Evolutionary conservation across 2,797 vertebrate genomes (phyloP).

Genomic region (Alosa sapidissima): DNA sequence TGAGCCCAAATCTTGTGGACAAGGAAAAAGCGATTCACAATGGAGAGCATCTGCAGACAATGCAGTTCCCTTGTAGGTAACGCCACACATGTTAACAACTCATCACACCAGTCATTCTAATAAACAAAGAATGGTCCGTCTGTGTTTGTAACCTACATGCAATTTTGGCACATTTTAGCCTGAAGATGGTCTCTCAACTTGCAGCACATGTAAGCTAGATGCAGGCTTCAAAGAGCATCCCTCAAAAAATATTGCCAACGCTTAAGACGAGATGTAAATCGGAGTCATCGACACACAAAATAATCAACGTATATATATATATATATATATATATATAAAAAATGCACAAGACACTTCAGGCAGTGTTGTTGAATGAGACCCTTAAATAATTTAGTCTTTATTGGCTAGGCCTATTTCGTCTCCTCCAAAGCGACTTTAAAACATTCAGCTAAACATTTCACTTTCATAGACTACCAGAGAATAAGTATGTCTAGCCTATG

Average conservation of each 20-base stretch:
- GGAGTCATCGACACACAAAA: not conserved
- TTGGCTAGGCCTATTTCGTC: too few species aligned
- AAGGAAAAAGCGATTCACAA: not conserved
- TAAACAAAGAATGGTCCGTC: not conserved
- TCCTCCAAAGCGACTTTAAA: not conserved
- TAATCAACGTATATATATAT: not conserved
- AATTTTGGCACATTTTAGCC: not conserved
- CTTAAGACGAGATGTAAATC: not conserved
- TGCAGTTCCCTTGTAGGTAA: constrained; percentile 33
- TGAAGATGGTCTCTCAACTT: not conserved
- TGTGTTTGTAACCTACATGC: not conserved
- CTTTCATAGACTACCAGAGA: not conserved
- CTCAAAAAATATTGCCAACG: not conserved
- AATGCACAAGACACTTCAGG: not conserved
- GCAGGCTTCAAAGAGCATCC: not conserved
- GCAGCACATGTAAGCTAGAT: not conserved
- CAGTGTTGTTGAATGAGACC: not conserved
- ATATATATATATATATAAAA: not conserved
- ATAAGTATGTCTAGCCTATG: not conserved
- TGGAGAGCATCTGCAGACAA: not conserved
- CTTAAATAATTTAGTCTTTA: not conserved
- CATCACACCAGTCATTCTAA: not conserved
- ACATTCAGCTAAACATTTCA: not conserved
- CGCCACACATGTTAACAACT: not conserved
- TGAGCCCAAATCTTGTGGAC: not conserved